Conservation (phyloP, 1,140 invertebrate genomes). For the Rhysida immarginata region DNA sequence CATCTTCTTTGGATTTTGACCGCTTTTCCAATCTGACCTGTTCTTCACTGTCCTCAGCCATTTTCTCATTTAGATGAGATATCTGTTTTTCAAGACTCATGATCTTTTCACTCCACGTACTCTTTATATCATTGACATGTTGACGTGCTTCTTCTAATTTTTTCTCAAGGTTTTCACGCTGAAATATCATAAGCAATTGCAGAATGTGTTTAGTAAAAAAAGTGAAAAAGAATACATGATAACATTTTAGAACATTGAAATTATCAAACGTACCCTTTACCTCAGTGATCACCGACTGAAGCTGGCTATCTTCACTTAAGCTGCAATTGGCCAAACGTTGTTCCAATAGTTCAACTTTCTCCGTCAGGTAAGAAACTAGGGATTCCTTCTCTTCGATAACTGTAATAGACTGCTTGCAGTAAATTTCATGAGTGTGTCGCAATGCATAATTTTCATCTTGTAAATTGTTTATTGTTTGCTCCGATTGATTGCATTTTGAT, state of each 20-base stretch:
- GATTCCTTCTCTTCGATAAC: conserved; percentile 24
- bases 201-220: background rate
- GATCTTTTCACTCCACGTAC: conserved; percentile 75
- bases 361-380: conserved; percentile 39
- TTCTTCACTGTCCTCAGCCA: conserved; percentile 28
- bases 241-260: background rate
- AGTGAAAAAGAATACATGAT: background rate
- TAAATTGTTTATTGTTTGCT: conserved; percentile 18
- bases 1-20: too few species aligned
- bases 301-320: conserved; percentile 26
- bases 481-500: conserved; percentile 7
- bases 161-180: conserved; percentile 36
- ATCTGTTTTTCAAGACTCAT: conserved; percentile 69
- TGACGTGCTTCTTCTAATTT: conserved; percentile 66
- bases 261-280: conserved; percentile 12
- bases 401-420: conserved; percentile 18
- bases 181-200: conserved; percentile 10
- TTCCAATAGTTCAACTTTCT: conserved; percentile 46
- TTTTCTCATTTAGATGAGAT: conserved; percentile 27
- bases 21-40: conserved; percentile 6
- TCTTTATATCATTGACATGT: conserved; percentile 71
- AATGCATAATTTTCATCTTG: conserved; percentile 21
- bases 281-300: conserved; percentile 24
- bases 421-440: conserved; percentile 20
- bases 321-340: conserved; percentile 27